phyloP scores from a whole-genome alignment of 2,797 vertebrate species.

The Mormyrus hasselquistii region DNA sequence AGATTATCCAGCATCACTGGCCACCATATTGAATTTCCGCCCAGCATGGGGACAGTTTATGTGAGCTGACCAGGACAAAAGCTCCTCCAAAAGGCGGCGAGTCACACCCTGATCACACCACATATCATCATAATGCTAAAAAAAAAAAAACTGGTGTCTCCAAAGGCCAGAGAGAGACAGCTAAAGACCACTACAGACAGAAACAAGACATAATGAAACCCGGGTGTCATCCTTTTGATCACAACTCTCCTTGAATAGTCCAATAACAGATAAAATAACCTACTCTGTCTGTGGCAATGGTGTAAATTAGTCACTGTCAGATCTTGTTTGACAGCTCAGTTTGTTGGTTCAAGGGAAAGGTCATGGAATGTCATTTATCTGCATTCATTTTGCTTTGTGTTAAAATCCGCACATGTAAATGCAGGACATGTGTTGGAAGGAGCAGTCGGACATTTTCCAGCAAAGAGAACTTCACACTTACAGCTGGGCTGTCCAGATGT shows the following conservation, averaged over 20 bases:
- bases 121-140: background rate
- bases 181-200: background rate
- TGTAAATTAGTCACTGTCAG: background rate
- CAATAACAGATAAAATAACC: background rate
- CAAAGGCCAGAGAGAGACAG: background rate
- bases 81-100: background rate
- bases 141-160: background rate
- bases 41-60: background rate
- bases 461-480: background rate
- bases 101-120: background rate
- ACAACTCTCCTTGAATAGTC: background rate
- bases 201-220: background rate
- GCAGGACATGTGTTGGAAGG: background rate
- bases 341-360: background rate
- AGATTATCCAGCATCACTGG: background rate
- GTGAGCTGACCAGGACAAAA: background rate
- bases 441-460: background rate
- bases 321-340: background rate
- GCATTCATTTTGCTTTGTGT: background rate
- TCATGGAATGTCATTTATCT: background rate
- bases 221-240: background rate
- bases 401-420: background rate
- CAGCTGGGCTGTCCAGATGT: background rate
- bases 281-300: background rate
- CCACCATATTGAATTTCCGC: slow-evolving; percentile 15